Evolutionary conservation across 1,140 invertebrate genomes (phyloP), one percentile per base, ranked within the genome.

Genomic region (Amyelois transitella): DNA sequence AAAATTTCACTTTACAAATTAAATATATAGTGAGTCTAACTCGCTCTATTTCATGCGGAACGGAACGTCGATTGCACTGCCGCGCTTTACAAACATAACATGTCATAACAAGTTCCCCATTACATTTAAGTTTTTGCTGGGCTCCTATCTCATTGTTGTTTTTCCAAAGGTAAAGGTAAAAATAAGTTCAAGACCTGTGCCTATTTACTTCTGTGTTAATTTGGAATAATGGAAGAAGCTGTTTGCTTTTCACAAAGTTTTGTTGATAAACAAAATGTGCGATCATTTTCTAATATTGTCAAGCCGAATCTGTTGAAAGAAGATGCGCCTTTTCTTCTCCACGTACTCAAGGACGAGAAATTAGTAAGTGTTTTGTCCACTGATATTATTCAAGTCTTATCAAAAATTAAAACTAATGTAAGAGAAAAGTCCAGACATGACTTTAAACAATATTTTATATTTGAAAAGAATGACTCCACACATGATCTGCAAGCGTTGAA

Each of bases 201-300:
- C 19, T 3, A 19, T 1, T 45, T 45, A 19, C 19, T 45, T 2
- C n/a, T 19, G 43, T 20, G 18, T 19, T 45, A 45, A 1, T 19
- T 45, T 45, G 2, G 18, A 7, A 45, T 45, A 10, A 80, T 79
- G 71, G 62, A 65, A 51, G 54, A 19, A n/a, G 59, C 70, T 0
- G 57, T 79, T 58, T 86, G 75, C 68, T 71, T 81, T 54, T 72
- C 81, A 0, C 58, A 77, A 55, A 62, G 72, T 52, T 87, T 87
- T 69, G 62, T 77, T 12, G 81, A 81, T 60, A 87, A 87, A 64
- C 77, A 83, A 69, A 83, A 87, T 62, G 61, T 83, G 18, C 64
- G 82, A 50, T 80, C 82, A 8, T 77, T 74, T 50, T 60, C 45
- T 51, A 84, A 84, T 67, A 59, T 83, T 58, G 19, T 84, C 14